Percentiles rank a stretch among this genome's conserved stretches.
Evolutionary conservation across 2,888 invertebrate genomes (phyloP).

Genomic region (Nematopogon swammerdamellus): DNA sequence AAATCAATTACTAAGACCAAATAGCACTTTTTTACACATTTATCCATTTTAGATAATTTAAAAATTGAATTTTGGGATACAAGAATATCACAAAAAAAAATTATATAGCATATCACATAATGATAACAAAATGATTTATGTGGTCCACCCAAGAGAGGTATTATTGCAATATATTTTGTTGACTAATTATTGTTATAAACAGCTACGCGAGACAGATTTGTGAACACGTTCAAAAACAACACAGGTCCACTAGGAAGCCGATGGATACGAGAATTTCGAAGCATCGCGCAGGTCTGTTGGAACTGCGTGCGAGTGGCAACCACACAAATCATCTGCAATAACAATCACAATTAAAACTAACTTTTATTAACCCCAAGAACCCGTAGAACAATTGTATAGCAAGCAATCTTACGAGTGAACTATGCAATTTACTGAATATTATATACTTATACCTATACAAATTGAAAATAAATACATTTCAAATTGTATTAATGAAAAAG

Average conservation of each 20-base stretch:
- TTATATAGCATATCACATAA: slow-evolving; percentile 47
- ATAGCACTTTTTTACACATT: slow-evolving; percentile 48
- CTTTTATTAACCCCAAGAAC: neutral
- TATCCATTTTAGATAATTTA: slow-evolving; percentile 40
- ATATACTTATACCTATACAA: neutral
- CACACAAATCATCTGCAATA: neutral
- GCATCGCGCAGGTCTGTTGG: neutral
- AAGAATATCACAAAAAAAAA: slow-evolving; percentile 22
- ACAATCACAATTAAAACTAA: too few relatives aligned
- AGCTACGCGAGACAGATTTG: neutral
- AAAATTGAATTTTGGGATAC: slow-evolving; percentile 22
- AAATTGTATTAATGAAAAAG: slow-evolving; percentile 41
- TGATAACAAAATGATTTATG: slow-evolving; percentile 27
- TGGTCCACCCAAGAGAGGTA: slow-evolving; percentile 38
- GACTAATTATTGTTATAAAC: slow-evolving; percentile 28
- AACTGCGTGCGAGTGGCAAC: neutral
- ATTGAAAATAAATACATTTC: slow-evolving; percentile 30
- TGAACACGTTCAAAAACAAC: neutral
- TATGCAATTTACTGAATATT: neutral
- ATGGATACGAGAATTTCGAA: neutral
- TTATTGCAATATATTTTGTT: slow-evolving; percentile 41
- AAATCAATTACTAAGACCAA: slow-evolving; percentile 45
- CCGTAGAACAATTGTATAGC: neutral
- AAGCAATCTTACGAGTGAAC: neutral
- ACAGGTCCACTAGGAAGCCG: too few relatives aligned